phyloP scores from a whole-genome alignment of 2,888 invertebrate genomes.

The Entomobrya multifasciata region DNA sequence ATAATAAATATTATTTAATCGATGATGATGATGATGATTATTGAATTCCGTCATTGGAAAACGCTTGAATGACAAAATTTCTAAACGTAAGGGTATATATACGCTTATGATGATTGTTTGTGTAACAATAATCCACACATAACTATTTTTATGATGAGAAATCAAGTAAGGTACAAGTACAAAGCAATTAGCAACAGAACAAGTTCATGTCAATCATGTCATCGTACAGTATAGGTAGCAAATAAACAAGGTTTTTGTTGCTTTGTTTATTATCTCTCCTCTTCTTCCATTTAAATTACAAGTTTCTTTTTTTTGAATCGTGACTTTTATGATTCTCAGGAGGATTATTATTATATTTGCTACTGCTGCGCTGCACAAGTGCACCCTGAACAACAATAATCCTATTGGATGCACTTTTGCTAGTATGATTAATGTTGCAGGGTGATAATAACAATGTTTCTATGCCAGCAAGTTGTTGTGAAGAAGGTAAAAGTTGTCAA shows the following conservation, averaged over 20 bases:
- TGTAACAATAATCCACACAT: not conserved
- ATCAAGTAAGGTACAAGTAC: slow-evolving; percentile 15
- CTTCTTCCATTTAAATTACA: slow-evolving; percentile 9
- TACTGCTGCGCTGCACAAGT: not conserved
- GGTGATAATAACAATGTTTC: slow-evolving; percentile 17
- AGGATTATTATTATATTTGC: slow-evolving; percentile 35
- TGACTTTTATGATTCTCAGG: slow-evolving; percentile 56
- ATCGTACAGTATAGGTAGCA: not conserved
- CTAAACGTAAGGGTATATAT: slow-evolving; percentile 23
- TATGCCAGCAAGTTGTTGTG: not conserved
- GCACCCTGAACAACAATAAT: not conserved
- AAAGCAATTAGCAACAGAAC: slow-evolving; percentile 46
- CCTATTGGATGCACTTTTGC: not conserved
- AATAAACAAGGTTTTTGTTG: not conserved
- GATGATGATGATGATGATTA: not conserved
- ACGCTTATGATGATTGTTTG: not conserved
- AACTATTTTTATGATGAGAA: slow-evolving; percentile 64
- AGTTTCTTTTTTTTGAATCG: slow-evolving; percentile 56
- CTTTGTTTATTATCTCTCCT: not conserved
- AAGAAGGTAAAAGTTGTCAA: slow-evolving; percentile 55
- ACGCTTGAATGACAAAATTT: not conserved
- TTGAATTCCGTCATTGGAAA: slow-evolving; percentile 31
- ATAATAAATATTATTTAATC: too few species aligned
- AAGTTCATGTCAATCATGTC: slow-evolving; percentile 50
- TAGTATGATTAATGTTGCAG: not conserved